A percentile compares a stretch with the other conserved stretches of the same genome.
Conservation (phyloP, 2,797 vertebrate species). For the Serranus cabrilla region DNA sequence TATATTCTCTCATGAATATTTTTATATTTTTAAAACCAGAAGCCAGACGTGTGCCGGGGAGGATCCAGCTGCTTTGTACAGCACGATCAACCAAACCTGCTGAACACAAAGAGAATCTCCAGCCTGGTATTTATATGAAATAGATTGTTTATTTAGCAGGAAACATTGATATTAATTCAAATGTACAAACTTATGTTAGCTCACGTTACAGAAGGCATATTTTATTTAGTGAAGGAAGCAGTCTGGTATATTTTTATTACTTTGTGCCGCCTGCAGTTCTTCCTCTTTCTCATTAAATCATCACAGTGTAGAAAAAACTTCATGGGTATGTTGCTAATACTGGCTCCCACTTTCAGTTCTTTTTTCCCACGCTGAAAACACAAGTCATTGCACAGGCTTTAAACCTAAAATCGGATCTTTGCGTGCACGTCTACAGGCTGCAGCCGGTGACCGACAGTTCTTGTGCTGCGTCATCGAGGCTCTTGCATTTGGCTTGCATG, state of each 20-base stretch:
- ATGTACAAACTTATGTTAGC: background rate
- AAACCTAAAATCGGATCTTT: background rate
- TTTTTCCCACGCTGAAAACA: conserved; percentile 1
- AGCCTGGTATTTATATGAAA: background rate
- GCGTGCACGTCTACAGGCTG: conserved; percentile 47
- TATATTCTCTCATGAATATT: background rate
- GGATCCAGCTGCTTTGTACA: background rate
- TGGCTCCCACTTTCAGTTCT: background rate
- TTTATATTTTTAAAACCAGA: background rate
- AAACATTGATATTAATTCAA: background rate
- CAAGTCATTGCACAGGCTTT: background rate
- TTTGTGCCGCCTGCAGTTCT: background rate
- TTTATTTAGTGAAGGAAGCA: too few relatives aligned
- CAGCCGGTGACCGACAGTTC: conserved; percentile 67
- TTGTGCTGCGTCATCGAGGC: conserved; percentile 38
- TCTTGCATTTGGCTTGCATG: conserved; percentile 62
- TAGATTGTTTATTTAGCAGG: background rate
- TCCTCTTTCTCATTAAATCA: background rate
- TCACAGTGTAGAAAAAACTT: background rate
- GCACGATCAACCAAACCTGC: background rate
- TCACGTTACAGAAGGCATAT: too few relatives aligned
- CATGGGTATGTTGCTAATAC: background rate
- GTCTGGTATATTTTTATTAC: too few relatives aligned
- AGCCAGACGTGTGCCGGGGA: background rate
- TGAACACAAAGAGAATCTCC: background rate